phyloP scores from a whole-genome alignment of 2,113 vertebrate species.

The Ctenodactylus gundi region DNA sequence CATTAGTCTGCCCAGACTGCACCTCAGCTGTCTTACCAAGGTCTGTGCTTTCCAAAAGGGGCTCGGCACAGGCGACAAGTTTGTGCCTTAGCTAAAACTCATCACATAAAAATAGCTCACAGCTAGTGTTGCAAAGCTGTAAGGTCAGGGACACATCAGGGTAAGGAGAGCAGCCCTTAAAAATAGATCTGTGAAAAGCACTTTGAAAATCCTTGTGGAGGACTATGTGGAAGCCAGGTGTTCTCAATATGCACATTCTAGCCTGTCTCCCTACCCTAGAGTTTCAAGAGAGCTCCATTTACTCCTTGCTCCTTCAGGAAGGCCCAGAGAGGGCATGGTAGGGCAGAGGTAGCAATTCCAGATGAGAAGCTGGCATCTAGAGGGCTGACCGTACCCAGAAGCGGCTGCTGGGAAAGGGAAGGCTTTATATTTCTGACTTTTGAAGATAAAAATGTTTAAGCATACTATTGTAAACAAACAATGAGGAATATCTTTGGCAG shows the following conservation, averaged over 20 bases:
- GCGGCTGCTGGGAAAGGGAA: neutral
- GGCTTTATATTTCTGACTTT: slow-evolving; percentile 4
- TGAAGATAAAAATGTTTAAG: neutral
- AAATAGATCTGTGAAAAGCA: slow-evolving; percentile 19
- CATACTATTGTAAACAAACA: neutral
- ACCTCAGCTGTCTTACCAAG: neutral
- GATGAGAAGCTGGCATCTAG: neutral
- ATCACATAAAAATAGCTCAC: slow-evolving; percentile 39
- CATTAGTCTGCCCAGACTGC: neutral
- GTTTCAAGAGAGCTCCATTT: neutral
- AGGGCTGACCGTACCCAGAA: too few relatives aligned
- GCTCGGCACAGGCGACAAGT: neutral
- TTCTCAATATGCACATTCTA: fast-evolving
- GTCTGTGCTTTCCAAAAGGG: neutral
- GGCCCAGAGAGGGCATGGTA: neutral
- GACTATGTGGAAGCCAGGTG: neutral
- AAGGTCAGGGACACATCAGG: neutral
- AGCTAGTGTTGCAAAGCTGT: neutral
- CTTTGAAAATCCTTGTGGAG: neutral
- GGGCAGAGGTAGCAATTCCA: neutral
- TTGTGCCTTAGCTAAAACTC: neutral
- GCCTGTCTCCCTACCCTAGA: neutral
- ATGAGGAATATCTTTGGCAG: neutral
- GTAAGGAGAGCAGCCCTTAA: slow-evolving; percentile 30
- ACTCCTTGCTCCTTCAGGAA: neutral